A percentile compares a stretch with the other conserved stretches of the same genome.
Evolutionary conservation across 2,888 invertebrate genomes (phyloP).

Genomic region (Polydrusus cervinus): DNA sequence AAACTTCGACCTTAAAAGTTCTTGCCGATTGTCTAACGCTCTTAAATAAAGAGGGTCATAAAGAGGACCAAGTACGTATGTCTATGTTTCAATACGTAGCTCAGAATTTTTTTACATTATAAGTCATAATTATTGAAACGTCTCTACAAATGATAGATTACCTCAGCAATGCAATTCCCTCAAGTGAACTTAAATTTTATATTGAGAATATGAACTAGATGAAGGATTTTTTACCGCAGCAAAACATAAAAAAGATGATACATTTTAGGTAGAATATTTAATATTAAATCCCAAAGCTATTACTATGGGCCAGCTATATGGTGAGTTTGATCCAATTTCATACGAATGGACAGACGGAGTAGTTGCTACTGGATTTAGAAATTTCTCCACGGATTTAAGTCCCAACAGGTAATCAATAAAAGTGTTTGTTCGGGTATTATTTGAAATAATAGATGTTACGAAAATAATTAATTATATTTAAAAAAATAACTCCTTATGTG

Average conservation of each 20-base stretch:
- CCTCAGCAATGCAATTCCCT: too few species aligned
- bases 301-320: constrained; percentile 93
- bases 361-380: constrained; percentile 85
- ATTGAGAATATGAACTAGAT: too few species aligned
- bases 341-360: constrained; percentile 95
- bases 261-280: constrained; percentile 78
- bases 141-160: too few species aligned
- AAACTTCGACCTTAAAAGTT: constrained; percentile 85
- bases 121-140: background rate
- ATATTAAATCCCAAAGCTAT: constrained; percentile 95
- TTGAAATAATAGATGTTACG: too few species aligned
- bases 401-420: constrained; percentile 71
- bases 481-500: too few species aligned
- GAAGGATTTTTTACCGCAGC: too few species aligned
- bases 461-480: too few species aligned
- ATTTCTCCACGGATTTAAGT: constrained; percentile 83
- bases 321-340: constrained; percentile 90
- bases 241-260: too few species aligned
- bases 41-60: constrained; percentile 77
- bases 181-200: too few species aligned
- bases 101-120: background rate
- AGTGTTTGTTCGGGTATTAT: too few species aligned
- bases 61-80: constrained; percentile 65
- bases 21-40: constrained; percentile 83
- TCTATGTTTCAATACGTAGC: background rate